phyloP scores from a whole-genome alignment of 2,113 vertebrate genomes.

The Indicator maculatus region DNA sequence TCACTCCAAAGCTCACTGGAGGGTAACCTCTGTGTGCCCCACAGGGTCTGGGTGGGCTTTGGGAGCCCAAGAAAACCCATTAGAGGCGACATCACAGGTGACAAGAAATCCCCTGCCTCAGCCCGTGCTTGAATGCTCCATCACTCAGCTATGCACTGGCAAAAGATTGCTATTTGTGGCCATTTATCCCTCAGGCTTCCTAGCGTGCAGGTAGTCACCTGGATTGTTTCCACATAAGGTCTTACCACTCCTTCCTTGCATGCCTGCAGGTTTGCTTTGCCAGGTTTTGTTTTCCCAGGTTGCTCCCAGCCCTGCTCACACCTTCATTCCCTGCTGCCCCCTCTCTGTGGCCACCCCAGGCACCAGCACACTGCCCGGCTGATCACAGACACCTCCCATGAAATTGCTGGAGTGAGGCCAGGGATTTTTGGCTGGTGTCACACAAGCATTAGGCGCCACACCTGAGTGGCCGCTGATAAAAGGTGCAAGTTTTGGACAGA shows the following conservation, averaged over 20 bases:
- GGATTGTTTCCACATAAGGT: background rate
- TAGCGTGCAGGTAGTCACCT: background rate
- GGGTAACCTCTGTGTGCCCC: background rate
- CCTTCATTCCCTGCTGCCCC: background rate
- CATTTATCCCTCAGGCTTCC: background rate
- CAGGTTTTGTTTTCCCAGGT: background rate
- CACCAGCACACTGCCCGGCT: background rate
- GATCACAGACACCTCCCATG: background rate
- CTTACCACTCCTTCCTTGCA: background rate
- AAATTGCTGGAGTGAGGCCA: background rate
- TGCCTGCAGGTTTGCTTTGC: rapidly evolving
- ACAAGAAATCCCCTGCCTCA: background rate
- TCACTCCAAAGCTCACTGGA: background rate
- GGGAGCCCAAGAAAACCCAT: background rate
- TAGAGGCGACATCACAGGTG: rapidly evolving
- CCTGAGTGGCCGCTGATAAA: slow-evolving; percentile 10
- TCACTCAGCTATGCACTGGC: background rate
- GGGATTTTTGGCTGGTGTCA: background rate
- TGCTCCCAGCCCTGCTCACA: background rate
- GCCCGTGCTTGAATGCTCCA: background rate
- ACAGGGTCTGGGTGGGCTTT: background rate
- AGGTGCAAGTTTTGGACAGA: background rate
- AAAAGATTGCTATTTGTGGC: background rate
- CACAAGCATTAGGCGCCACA: background rate
- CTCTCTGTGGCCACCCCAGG: background rate